Evolutionary conservation across 2,888 invertebrate genomes (phyloP), one percentile per base, ranked within the genome.

Genomic region (Dryomyza anilis): DNA sequence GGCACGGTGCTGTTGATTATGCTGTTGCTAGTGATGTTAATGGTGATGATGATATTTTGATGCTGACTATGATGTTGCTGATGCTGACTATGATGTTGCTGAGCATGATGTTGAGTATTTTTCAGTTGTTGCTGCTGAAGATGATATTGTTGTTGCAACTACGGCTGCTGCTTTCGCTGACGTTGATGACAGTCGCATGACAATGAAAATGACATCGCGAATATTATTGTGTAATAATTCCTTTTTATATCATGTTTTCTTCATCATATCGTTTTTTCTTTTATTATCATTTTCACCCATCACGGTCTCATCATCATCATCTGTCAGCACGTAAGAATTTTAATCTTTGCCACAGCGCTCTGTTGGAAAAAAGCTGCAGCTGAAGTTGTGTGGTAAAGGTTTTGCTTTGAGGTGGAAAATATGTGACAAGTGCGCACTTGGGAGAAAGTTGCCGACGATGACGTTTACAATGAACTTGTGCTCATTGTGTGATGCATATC

Each of bases 151-250:
- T 23, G 50, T 7, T 53, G 57, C 27, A 25, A 27, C 25, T 43
- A 43, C 4, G 6, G 57, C 16, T 43, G 43, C 16, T 16, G 30
- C 27, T 56, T 30, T 25, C 25, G 25, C 36, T 45, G 55, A 53
- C 33, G 27, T 25, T 63, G 56, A 63, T 63, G 55, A 53, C 45
- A 45, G 30, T 45, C 55, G 53, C 61, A 61, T 61, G 61, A 61
- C 53, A 61, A 61, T 61, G 61, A 61, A 39, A 61, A 61, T 61
- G 61, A 61, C 60, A 30, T 39, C 33, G 36, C n/a, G 25, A 50
- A 50, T 36, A n/a, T 50, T 55, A 55, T 21, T 55, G 21, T 36
- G 55, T 55, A 19, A 12, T n/a, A n/a, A 12, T 46, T 19, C 8
- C 21, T 46, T 19, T 29, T 21, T 7, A 16, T 55, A 12, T 55